Conservation (phyloP, 2,797 vertebrate species). For the Scyliorhinus canicula region DNA sequence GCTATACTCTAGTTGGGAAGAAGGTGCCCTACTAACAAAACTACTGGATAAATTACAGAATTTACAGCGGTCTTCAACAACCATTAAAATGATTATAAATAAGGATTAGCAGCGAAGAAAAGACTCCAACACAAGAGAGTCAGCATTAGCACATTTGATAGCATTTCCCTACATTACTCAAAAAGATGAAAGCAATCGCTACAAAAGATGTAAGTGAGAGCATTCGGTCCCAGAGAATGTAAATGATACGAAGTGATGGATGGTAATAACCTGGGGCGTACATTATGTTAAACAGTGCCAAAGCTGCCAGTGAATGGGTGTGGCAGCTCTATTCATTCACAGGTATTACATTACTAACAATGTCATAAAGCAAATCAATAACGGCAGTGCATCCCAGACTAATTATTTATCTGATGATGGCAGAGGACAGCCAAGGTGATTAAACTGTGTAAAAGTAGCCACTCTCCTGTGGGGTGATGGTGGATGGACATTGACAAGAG, state of each 20-base stretch:
- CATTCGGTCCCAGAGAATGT: neutral
- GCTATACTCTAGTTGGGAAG: neutral
- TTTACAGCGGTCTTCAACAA: neutral
- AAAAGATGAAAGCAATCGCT: neutral
- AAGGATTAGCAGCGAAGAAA: neutral
- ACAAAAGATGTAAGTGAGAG: conserved; percentile 14
- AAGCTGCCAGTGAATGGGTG: neutral
- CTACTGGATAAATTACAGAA: neutral
- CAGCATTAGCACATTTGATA: neutral
- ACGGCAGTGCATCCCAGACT: neutral
- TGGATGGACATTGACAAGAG: neutral
- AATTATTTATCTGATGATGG: neutral
- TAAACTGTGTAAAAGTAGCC: neutral
- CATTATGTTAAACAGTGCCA: neutral
- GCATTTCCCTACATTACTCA: neutral
- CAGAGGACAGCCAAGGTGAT: too few relatives aligned
- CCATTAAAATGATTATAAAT: neutral
- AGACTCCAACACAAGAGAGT: neutral
- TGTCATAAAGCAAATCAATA: neutral
- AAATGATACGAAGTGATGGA: neutral
- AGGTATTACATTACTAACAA: neutral
- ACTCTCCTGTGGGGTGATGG: neutral
- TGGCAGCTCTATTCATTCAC: conserved; percentile 12
- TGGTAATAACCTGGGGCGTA: neutral
- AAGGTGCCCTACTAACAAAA: neutral